phyloP scores from a whole-genome alignment of 2,113 vertebrate species.

The Phyllostomus discolor region DNA sequence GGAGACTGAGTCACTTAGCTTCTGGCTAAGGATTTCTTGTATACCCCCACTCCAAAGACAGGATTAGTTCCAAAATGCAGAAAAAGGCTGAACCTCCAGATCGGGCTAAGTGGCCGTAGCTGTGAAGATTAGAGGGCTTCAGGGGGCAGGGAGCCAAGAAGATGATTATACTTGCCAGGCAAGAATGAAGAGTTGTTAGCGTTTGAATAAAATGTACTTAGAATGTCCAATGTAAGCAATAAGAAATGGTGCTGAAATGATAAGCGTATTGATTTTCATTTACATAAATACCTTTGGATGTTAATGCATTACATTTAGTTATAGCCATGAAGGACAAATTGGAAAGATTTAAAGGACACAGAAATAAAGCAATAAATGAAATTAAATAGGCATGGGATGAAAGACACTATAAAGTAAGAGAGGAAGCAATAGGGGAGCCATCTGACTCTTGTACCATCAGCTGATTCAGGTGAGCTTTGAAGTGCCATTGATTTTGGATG shows the following conservation, averaged over 20 bases:
- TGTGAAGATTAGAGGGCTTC: slow-evolving; percentile 52
- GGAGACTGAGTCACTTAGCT: slow-evolving; percentile 19
- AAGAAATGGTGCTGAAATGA: slow-evolving; percentile 22
- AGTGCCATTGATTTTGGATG: neutral
- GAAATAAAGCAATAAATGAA: slow-evolving; percentile 49
- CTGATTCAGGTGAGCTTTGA: neutral
- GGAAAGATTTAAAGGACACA: slow-evolving; percentile 58
- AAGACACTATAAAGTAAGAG: neutral
- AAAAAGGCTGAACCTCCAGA: slow-evolving; percentile 53
- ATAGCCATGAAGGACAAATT: slow-evolving; percentile 30
- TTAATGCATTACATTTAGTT: slow-evolving; percentile 47
- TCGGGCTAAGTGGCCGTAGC: slow-evolving; percentile 57
- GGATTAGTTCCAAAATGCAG: slow-evolving; percentile 48
- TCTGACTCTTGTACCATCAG: neutral
- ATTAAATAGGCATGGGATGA: slow-evolving; percentile 40
- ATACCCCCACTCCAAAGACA: neutral
- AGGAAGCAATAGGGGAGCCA: neutral
- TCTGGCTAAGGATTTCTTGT: slow-evolving; percentile 7
- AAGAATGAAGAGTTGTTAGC: slow-evolving; percentile 38
- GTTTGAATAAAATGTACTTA: slow-evolving; percentile 50
- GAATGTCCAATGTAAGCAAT: slow-evolving; percentile 45
- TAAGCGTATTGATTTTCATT: slow-evolving; percentile 55
- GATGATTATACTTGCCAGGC: slow-evolving; percentile 43
- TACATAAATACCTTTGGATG: slow-evolving; percentile 55
- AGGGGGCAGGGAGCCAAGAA: slow-evolving; percentile 56